phyloP scores from a whole-genome alignment of 1,140 invertebrate genomes.

The Maconellicoccus hirsutus region DNA sequence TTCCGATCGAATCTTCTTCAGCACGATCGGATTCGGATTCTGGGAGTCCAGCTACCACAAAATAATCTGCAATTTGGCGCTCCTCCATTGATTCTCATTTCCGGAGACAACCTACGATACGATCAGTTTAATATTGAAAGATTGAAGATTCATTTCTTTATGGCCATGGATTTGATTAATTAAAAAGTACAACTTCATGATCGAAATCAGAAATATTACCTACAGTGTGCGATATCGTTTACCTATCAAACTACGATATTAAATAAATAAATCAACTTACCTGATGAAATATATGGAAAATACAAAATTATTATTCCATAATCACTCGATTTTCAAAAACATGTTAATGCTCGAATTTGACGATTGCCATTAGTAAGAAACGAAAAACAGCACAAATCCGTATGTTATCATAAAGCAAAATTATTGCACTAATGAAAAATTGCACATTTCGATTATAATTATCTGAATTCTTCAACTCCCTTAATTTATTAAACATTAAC shows the following conservation, averaged over 20 bases:
- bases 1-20: slow-evolving; percentile 65
- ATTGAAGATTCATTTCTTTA: no score
- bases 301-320: no score
- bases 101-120: background rate
- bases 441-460: background rate
- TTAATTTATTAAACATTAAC: background rate
- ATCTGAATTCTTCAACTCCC: background rate
- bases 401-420: background rate
- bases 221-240: no score
- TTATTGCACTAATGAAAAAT: background rate
- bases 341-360: no score
- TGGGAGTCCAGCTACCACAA: slow-evolving; percentile 90
- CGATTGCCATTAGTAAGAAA: no score
- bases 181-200: background rate
- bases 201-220: no score
- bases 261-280: no score
- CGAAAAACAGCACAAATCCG: background rate
- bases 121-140: background rate
- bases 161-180: background rate
- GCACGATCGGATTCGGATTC: slow-evolving; percentile 46
- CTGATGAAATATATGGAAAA: no score
- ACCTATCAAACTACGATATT: no score
- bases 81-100: slow-evolving; percentile 53
- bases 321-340: no score
- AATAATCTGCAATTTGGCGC: slow-evolving; percentile 79